Conservation (phyloP, 64 coral and sea anemone genomes). For the Acropora yongei region DNA sequence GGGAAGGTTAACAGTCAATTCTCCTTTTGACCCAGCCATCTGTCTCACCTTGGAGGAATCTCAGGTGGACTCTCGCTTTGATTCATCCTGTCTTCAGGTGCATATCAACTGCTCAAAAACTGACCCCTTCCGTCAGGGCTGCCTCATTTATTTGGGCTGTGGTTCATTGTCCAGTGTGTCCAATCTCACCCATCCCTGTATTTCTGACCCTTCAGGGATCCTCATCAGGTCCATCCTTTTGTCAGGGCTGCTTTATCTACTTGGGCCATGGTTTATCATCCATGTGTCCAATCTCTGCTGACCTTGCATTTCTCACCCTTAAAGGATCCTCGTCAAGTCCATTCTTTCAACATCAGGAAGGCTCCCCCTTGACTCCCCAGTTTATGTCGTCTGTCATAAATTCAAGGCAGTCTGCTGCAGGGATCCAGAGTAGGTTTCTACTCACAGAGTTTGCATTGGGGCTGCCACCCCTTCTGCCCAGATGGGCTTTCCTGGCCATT, state of each 20-base stretch:
- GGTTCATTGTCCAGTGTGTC: neutral
- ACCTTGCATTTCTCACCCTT: neutral
- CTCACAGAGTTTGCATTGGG: too few relatives aligned
- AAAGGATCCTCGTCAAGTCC: neutral
- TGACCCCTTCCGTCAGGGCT: slow-evolving; percentile 22
- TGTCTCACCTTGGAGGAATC: neutral
- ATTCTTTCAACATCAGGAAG: too few relatives aligned
- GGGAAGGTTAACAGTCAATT: slow-evolving; percentile 4
- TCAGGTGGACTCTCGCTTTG: neutral
- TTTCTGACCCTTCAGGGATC: neutral
- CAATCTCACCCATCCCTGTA: neutral
- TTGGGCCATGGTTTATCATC: neutral
- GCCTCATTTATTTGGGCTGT: neutral
- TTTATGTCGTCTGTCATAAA: too few relatives aligned
- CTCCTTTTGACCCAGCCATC: neutral
- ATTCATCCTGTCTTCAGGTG: neutral
- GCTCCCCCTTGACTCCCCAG: too few relatives aligned
- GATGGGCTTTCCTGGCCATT: neutral
- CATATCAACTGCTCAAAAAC: slow-evolving; percentile 25
- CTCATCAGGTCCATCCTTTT: neutral
- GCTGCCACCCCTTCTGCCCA: too few relatives aligned
- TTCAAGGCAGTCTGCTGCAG: too few relatives aligned
- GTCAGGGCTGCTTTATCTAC: neutral
- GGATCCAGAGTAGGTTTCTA: too few relatives aligned
- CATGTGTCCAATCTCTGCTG: neutral